phyloP scores from a whole-genome alignment of 1,140 invertebrate species.

The Nasonia giraulti region DNA sequence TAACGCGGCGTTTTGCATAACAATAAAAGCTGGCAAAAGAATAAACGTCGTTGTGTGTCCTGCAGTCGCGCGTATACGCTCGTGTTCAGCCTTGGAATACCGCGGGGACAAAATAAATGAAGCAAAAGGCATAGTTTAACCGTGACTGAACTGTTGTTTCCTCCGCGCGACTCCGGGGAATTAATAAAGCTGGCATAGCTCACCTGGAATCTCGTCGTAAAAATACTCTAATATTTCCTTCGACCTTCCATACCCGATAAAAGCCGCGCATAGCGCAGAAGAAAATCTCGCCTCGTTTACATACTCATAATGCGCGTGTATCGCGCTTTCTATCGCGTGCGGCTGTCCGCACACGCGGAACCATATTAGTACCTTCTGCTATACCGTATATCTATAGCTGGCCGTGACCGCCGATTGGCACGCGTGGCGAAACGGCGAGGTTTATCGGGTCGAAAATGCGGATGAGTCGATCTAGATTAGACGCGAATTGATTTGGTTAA shows the following conservation, averaged over 20 bases:
- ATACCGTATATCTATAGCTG: neutral
- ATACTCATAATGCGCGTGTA: neutral
- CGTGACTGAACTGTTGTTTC: constrained; percentile 15
- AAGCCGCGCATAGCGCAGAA: neutral
- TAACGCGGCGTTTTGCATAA: neutral
- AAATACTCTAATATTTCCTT: neutral
- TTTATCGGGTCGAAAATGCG: no score
- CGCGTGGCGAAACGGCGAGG: no score
- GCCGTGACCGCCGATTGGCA: no score
- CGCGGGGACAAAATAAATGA: neutral
- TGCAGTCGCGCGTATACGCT: neutral
- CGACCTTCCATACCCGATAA: neutral
- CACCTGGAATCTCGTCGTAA: neutral
- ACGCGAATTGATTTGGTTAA: no score
- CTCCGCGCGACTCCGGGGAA: neutral
- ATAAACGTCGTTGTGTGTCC: neutral
- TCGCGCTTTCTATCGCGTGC: neutral
- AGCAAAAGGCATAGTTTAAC: constrained; percentile 20
- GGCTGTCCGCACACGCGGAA: constrained; percentile 3
- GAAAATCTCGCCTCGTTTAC: neutral
- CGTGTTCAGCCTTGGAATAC: neutral
- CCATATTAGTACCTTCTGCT: constrained; percentile 3
- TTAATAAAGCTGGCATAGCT: constrained; percentile 11
- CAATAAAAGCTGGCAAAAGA: neutral
- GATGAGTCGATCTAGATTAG: no score